Percentiles rank a stretch among this genome's conserved stretches.
Evolutionary conservation across 1,140 invertebrate species (phyloP).

Genomic region (Anadara kagoshimensis): DNA sequence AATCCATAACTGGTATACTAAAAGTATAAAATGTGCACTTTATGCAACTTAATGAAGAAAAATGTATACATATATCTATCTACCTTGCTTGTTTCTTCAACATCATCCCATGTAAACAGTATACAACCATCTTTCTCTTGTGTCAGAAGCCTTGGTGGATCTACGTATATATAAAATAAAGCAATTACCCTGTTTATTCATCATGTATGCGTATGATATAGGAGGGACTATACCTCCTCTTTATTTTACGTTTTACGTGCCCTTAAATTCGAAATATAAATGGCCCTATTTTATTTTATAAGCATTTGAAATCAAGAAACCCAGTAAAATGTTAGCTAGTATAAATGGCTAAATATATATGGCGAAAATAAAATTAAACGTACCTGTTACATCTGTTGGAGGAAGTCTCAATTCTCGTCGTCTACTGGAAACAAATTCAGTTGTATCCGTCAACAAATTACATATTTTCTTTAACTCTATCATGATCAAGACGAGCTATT

Average conservation of each 20-base stretch:
- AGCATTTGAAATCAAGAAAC: too few species aligned
- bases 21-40: too few species aligned
- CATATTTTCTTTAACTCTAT: slow-evolving; percentile 47
- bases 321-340: too few species aligned
- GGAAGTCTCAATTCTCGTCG: slow-evolving; percentile 29
- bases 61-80: neutral
- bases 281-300: too few species aligned
- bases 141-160: slow-evolving; percentile 51
- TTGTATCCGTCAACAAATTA: slow-evolving; percentile 25
- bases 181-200: neutral
- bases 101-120: slow-evolving; percentile 66
- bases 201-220: neutral
- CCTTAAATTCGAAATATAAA: too few species aligned
- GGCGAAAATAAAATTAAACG: neutral
- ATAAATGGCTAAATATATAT: too few species aligned
- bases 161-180: slow-evolving; percentile 6
- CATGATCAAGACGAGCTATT: slow-evolving; percentile 14
- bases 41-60: neutral
- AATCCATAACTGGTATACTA: too few species aligned
- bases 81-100: slow-evolving; percentile 35
- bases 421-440: slow-evolving; percentile 33
- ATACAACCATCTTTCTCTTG: slow-evolving; percentile 67
- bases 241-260: too few species aligned
- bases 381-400: slow-evolving; percentile 21
- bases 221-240: too few species aligned